Conservation (phyloP, 2,113 vertebrate genomes). For the Barbus barbus region DNA sequence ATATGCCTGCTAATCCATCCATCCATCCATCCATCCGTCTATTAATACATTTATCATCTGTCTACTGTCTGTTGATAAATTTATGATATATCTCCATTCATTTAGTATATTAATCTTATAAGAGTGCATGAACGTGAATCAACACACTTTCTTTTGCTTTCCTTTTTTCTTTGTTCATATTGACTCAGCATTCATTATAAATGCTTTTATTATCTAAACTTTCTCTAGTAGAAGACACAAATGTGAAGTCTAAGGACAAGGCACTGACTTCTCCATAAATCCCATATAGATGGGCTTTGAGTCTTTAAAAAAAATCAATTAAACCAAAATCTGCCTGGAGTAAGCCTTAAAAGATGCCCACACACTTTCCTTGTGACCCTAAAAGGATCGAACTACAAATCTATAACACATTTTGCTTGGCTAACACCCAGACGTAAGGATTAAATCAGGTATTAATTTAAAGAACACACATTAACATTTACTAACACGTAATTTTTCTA, state of each 20-base stretch:
- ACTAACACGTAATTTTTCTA: slow-evolving; percentile 19
- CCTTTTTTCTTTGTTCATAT: not conserved
- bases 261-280: not conserved
- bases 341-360: slow-evolving; percentile 8
- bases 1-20: no score
- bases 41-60: no score
- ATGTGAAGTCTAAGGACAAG: not conserved
- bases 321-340: not conserved
- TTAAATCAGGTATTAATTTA: not conserved
- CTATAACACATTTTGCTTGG: not conserved
- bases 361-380: not conserved
- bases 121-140: not conserved
- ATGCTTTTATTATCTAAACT: not conserved
- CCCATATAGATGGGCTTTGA: not conserved
- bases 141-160: not conserved
- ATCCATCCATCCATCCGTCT: no score
- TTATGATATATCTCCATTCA: no score
- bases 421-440: not conserved
- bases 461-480: not conserved
- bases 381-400: not conserved
- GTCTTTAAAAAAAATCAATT: not conserved
- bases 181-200: not conserved
- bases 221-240: not conserved
- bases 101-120: not conserved
- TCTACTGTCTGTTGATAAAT: no score